Percentiles rank a stretch among this genome's conserved stretches.
These are phyloP conservation scores for Lathamus discolor DNA, from an alignment of 2,113 vertebrate genomes.

Conservation along the genomic window DNA sequence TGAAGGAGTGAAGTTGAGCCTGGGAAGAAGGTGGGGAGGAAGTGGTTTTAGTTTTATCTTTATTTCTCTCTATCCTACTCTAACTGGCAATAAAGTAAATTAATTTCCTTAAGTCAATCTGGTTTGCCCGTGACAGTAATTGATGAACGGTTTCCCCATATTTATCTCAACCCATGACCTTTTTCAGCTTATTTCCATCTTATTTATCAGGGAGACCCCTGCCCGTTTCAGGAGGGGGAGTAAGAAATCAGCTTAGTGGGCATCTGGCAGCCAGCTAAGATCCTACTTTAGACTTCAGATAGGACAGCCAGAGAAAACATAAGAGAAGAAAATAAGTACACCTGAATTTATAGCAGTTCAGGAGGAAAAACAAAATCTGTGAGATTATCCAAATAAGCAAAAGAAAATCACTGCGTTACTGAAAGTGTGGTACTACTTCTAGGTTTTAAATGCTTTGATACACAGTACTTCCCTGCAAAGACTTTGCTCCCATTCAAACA, in stretches of 20 bases:
- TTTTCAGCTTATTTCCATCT: background rate
- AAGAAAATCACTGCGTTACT: background rate
- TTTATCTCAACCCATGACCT: background rate
- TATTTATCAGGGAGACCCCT: background rate
- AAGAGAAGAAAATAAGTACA: background rate
- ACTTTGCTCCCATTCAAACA: background rate
- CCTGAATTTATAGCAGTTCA: background rate
- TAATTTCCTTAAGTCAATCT: background rate
- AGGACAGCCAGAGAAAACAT: background rate
- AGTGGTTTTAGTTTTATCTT: background rate
- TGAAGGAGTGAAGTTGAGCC: background rate
- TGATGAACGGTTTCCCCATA: background rate
- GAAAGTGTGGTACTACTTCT: background rate
- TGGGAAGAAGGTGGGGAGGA: background rate
- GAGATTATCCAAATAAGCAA: background rate
- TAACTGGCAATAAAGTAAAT: background rate
- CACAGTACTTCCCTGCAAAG: background rate
- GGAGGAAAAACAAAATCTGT: background rate
- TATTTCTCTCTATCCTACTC: background rate
- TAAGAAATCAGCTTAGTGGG: background rate
- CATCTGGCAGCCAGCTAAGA: background rate
- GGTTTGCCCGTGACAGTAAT: background rate
- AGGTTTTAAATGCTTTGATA: background rate
- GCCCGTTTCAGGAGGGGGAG: background rate
- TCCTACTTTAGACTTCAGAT: background rate